Base-by-base conservation (phyloP, 2,888 invertebrate species). In the Dynastes tityus region DNA sequence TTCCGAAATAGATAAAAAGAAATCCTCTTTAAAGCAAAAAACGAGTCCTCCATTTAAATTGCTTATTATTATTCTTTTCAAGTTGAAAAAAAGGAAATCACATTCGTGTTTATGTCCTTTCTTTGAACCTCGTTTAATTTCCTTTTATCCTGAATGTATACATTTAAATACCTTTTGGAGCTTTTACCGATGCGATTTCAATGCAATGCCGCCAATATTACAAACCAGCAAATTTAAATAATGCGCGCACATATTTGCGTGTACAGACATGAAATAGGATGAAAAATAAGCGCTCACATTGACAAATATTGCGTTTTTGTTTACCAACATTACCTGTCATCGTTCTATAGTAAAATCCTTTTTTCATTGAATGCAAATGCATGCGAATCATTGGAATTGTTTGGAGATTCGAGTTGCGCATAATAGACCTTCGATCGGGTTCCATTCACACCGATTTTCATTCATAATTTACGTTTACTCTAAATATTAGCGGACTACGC, bases 401-500 rank as follows among this genome's bases (percentile, higher is more conserved):
- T 13, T 16, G 71, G 32, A 37, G 32, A 6, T 37, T 37, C 32
- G 32, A 13, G 71, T 55, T 70, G 70, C 70, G 70, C 45, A 45
- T 45, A 45, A 55, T 65, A 40, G 49, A 53, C 32, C 37, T 71
- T n/a, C 37, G 55, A 55, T 71, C 32, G 55, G 32, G 5, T 37
- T n/a, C 16, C 71, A 71, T 71, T 71, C 71, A 71, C 65, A 8
- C 55, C 2, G 16, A 71, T 55, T 32, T 55, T 55, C 71, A 71
- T 71, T 71, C 71, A 71, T 71, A 71, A 37, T 71, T 71, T 55
- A 37, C 55, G 55, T 37, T 37, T 37, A 55, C 71, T 71, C 55
- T 55, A 32, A 29, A 22, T 55, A 45, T 45, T 45, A 45, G 45
- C 45, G 45, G 45, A 45, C 8, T 8, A 11, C 45, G 45, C 45